Base-by-base conservation (phyloP, 2,888 invertebrate species). In the Drosophila barbarae region DNA sequence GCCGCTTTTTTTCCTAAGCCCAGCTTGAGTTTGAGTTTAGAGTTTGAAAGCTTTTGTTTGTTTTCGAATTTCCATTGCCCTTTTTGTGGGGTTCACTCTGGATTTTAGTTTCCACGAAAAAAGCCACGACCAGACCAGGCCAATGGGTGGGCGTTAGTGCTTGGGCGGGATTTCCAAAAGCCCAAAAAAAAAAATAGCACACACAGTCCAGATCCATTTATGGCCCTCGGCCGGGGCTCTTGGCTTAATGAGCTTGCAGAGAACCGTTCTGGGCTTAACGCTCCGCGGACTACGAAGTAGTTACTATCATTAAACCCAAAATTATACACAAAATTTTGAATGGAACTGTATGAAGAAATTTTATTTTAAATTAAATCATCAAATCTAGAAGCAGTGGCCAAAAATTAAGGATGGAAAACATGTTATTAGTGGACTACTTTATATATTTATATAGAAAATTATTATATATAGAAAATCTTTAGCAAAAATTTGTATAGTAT, bases 1-100 rank as follows among this genome's bases (percentile, higher is more conserved):
- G 26, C 70, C 75, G 56, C 57, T 52, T 74, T 66, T 53, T 42
- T 30, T 30, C 13, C 55, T 23, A 38, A 26, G 18, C 56, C 56
- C 44, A 38, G 58, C 34, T 47, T 46, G 7, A 23, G 58, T 39
- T 39, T 46, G 7, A 23, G 13, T 15, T 32, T 23, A n/a, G 6
- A 23, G 36, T 21, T 61, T 30, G n/a, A 58, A 15, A 46, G 46
- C 30, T 32, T 46, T 46, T 52, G 52, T 46, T 52, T 51, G 46
- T 46, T 63, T 26, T 28, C 35, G 47, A 28, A 42, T 35, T 39
- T 50, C 49, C 30, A 63, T 35, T 46, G 52, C 41, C 30, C 26
- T 28, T 69, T 74, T 75, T 38, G 13, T 18, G 53, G 42, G 6
- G 4, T 21, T 35, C 28, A 21, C 18, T 28, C 36, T 49, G 36